Evolutionary conservation across 2,888 invertebrate species (phyloP).

Genomic region (Aphidius colemani): DNA sequence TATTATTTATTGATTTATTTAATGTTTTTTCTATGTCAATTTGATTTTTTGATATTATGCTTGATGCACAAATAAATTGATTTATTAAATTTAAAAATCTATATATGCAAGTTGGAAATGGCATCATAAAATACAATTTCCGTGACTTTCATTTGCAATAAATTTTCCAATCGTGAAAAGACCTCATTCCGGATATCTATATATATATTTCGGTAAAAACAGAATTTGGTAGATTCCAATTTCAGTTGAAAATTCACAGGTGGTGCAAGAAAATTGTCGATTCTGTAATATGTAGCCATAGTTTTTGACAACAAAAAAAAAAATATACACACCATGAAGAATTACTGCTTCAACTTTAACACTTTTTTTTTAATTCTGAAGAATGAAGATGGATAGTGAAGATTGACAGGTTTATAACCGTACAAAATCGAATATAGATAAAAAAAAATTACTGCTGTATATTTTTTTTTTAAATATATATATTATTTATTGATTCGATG

Average conservation of each 20-base stretch:
- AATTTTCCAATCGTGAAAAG: background rate
- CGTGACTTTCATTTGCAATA: conserved; percentile 19
- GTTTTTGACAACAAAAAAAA: too few relatives aligned
- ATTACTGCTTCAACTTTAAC: too few relatives aligned
- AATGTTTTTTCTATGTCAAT: background rate
- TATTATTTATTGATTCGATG: too few relatives aligned
- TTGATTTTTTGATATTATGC: background rate
- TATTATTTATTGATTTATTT: background rate
- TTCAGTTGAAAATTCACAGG: background rate
- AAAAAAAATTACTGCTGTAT: too few relatives aligned
- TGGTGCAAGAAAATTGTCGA: background rate
- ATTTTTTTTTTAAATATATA: too few relatives aligned
- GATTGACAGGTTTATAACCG: too few relatives aligned
- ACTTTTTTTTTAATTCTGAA: too few relatives aligned
- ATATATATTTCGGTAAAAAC: background rate
- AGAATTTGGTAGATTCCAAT: background rate
- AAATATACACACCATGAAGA: too few relatives aligned
- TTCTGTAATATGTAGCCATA: too few relatives aligned
- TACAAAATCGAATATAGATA: too few relatives aligned
- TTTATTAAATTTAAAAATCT: too few relatives aligned
- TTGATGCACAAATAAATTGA: background rate
- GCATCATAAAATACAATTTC: conserved; percentile 7
- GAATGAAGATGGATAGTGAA: too few relatives aligned
- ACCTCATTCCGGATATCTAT: background rate
- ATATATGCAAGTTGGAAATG: background rate